Evolutionary conservation across 30 jellyfish, hydroid and myxozoan genomes (phyloP), one percentile per base, ranked within the genome.

Genomic region (Mastigias papua): DNA sequence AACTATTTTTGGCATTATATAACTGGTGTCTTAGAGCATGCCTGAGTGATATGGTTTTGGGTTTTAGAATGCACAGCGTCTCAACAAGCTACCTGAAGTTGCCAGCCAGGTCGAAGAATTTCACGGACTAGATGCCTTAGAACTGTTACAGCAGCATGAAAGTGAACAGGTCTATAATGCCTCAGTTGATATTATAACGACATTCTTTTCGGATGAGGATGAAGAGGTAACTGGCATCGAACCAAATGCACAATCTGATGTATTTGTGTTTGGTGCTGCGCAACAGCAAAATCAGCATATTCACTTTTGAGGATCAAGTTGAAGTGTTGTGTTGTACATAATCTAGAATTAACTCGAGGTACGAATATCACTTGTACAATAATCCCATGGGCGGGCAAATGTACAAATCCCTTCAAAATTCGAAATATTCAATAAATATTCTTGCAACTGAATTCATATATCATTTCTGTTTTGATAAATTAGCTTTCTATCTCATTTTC

Each of bases 101-200:
- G 83, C 97, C n/a, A 60, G 54, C 32, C 80, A 73, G 75, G 82
- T 96, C 15, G 98, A 91, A 77, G 99, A 91, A 61, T 82, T 84
- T 48, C 89, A 93, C 31, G 99, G 99, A 23, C 78, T 87, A 20
- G 98, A 91, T 51, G 92, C 90, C 7, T 66, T 96, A 1, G 99
- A 96, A 60, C 48, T 33, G 16, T 77, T 96, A 35, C 99, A 96
- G 68, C 86, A 85, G 27, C 97, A 88, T 54, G 97, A 63, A 76
- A 91, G 92, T 28, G 99, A 96, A 28, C 94, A 87, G 35, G 91
- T 96, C 27, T 89, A 86, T 73, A 90, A 87, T 35, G 90, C 97
- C 46, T 91, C 99, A 1, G 75, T 69, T 11, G 97, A 87, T 6
- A 76, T 95, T 58, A 81, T 96, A 46, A 93, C 81, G 1, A 65